Evolutionary conservation across 2,113 vertebrate species (phyloP), one percentile per base, ranked within the genome.

Genomic region (Malurus alboscapulatus): DNA sequence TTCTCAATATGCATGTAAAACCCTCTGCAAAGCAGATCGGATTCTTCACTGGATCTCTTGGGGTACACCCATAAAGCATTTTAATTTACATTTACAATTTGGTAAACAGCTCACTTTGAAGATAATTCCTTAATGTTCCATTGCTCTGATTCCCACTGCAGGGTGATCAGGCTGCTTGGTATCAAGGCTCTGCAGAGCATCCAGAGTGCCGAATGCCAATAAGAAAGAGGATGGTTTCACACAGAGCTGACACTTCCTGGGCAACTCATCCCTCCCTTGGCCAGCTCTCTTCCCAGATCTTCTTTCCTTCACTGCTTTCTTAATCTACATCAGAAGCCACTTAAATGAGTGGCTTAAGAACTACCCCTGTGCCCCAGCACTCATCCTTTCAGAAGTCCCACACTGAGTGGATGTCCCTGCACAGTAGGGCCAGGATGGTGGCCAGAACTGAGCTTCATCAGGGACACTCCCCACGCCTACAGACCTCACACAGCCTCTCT

Each of bases 321-420:
- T 73, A 32, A 25, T n/a, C 17, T 47, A 55, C 26, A 67, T 29
- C 26, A 74, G 42, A 81, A 74, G 26, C 7, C 34, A 74, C 13
- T 10, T 13, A 68, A 72, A 54, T 14, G 25, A 42, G 19, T 38
- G 72, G 19, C 42, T 93, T 75, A 34, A 75, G 61, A 78, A 26
- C 19, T 17, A 76, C 3, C 2, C 14, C 11, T 81, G 51, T 79
- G 62, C 36, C 40, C 13, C 51, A 75, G 17, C 42, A 89, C 16
- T 54, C 21, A 51, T 32, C 10, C 17, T 54, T 71, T 87, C 38
- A 50, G 7, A 80, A 68, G 42, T 32, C 24, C 7, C 24, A 25
- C 3, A 14, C 0, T 34, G 21, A 88, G 6, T 4, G 2, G 20
- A 24, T 59, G 44, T 25, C 34, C 14, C 4, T 8, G 32, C 22